Evolutionary conservation across 2,113 vertebrate genomes (phyloP).

Genomic region (Piaya cayana): DNA sequence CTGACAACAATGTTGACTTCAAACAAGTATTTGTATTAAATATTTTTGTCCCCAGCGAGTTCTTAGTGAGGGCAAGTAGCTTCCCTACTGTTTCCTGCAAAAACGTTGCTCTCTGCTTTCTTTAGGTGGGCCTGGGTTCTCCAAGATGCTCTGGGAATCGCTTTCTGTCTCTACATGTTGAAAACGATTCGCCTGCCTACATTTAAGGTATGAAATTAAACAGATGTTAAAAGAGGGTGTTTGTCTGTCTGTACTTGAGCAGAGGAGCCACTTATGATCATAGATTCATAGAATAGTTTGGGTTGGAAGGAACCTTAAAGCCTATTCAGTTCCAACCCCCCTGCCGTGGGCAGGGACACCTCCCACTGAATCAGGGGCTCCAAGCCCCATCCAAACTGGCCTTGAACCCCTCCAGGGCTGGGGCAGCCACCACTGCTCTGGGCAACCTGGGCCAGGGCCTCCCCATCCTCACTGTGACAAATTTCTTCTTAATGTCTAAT

Average conservation of each 20-base stretch:
- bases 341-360: too few relatives aligned
- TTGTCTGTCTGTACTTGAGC: neutral
- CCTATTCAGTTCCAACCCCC: too few relatives aligned
- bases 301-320: too few relatives aligned
- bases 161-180: constrained; percentile 95
- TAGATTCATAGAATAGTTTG: too few relatives aligned
- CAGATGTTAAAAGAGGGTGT: neutral
- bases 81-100: neutral
- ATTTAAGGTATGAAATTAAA: constrained; percentile 84
- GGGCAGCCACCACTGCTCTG: too few relatives aligned
- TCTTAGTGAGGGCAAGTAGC: neutral
- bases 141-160: constrained; percentile 91
- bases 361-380: too few relatives aligned
- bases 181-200: constrained; percentile 93
- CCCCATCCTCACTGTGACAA: too few relatives aligned
- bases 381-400: too few relatives aligned
- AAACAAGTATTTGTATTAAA: neutral
- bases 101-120: neutral
- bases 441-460: too few relatives aligned
- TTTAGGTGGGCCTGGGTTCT: constrained; percentile 95
- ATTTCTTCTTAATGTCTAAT: too few relatives aligned
- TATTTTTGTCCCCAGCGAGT: neutral
- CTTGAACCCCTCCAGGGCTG: too few relatives aligned
- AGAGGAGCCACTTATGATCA: neutral
- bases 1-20: neutral